phyloP scores from a whole-genome alignment of 1,140 invertebrate genomes.

The Dinoponera quadriceps region DNA sequence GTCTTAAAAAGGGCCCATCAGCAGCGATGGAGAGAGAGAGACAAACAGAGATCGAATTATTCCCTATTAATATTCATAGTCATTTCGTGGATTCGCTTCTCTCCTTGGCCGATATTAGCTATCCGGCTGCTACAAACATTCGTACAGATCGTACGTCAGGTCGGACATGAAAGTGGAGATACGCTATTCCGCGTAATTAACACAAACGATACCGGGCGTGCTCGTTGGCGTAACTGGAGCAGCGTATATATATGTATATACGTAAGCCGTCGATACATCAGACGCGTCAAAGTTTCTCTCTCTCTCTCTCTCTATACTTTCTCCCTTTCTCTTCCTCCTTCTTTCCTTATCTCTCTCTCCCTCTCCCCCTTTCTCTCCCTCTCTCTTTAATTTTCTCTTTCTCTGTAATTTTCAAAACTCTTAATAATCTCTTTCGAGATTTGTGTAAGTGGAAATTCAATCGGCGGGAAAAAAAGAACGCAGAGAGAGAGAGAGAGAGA shows the following conservation, averaged over 20 bases:
- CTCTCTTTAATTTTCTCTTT: background rate
- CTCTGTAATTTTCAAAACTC: constrained; percentile 38
- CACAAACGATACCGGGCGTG: constrained; percentile 38
- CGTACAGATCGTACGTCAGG: constrained; percentile 51
- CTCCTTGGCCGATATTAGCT: constrained; percentile 35
- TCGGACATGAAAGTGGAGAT: constrained; percentile 53
- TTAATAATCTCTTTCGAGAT: constrained; percentile 29
- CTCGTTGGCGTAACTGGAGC: constrained; percentile 54
- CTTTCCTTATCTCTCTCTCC: background rate
- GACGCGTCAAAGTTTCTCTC: constrained; percentile 31
- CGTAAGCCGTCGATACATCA: constrained; percentile 40
- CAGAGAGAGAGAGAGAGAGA: no score
- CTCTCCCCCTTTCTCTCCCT: background rate
- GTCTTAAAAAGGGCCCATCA: background rate
- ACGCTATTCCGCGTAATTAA: constrained; percentile 56
- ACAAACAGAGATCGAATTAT: background rate
- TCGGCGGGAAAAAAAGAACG: background rate
- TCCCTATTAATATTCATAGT: background rate
- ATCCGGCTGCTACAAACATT: constrained; percentile 49
- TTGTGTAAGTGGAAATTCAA: background rate
- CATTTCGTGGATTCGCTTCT: constrained; percentile 2
- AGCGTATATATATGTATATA: constrained; percentile 18
- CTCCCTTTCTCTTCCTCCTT: background rate
- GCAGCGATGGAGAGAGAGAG: no score
- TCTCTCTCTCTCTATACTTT: no score